Evolutionary conservation across 2,113 vertebrate genomes (phyloP).

Genomic region (Rattus norvegicus): DNA sequence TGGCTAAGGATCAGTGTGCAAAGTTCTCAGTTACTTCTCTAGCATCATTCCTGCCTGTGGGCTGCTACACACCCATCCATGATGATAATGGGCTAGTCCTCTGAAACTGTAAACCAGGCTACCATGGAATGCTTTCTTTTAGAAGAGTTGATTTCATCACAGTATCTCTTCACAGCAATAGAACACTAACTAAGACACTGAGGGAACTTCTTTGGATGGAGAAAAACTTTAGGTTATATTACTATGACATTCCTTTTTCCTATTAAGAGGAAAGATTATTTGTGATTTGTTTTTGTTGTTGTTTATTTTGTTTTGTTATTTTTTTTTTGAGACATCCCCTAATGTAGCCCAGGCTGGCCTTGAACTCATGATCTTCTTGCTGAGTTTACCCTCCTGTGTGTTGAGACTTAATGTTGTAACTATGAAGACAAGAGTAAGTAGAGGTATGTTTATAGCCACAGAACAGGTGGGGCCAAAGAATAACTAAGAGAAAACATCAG

Average conservation of each 20-base stretch:
- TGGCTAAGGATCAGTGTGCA: background rate
- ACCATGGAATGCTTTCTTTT: background rate
- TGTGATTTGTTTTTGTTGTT: background rate
- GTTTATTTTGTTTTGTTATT: background rate
- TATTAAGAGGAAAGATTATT: background rate
- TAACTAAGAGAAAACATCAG: too few relatives aligned
- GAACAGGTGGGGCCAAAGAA: background rate
- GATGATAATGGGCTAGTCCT: background rate
- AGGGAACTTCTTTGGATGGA: background rate
- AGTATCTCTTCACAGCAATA: background rate
- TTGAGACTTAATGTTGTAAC: background rate
- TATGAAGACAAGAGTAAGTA: background rate
- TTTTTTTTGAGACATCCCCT: background rate
- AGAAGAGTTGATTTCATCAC: background rate
- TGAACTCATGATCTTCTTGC: background rate
- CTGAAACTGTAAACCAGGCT: background rate
- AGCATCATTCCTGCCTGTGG: background rate
- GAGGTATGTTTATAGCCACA: background rate
- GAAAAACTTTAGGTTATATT: conserved; percentile 1
- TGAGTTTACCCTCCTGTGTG: background rate
- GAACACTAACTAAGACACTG: background rate
- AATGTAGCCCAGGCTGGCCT: background rate
- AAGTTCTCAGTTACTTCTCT: background rate
- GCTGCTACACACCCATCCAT: background rate
- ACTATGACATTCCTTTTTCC: background rate